Conservation (phyloP, 1,140 invertebrate species). For the Hycleus cichorii region DNA sequence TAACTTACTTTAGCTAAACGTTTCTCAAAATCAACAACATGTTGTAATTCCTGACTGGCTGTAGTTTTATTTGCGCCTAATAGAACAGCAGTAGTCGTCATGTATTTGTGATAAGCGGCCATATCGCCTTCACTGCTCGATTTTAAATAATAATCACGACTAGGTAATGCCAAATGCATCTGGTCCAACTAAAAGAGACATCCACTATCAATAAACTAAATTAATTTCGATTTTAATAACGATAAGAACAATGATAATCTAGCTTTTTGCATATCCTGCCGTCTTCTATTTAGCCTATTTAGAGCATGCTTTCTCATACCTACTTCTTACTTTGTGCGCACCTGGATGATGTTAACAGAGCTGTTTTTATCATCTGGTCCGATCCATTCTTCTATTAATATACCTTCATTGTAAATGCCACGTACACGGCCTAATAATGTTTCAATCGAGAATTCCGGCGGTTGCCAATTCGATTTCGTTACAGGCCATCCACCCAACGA, state of each 20-base stretch:
- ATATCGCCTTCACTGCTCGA: slow-evolving; percentile 58
- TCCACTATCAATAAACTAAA: no score
- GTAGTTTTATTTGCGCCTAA: slow-evolving; percentile 60
- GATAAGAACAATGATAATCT: no score
- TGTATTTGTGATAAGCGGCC: slow-evolving; percentile 68
- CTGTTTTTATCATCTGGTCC: slow-evolving; percentile 82
- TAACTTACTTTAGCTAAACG: slow-evolving; percentile 64
- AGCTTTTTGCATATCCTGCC: no score
- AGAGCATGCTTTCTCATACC: slow-evolving; percentile 17
- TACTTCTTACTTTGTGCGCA: slow-evolving; percentile 49
- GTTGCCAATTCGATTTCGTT: slow-evolving; percentile 56
- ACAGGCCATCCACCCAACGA: slow-evolving; percentile 73
- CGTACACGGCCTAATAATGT: slow-evolving; percentile 59
- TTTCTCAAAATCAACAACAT: slow-evolving; percentile 69
- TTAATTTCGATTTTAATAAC: no score
- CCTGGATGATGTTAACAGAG: slow-evolving; percentile 78
- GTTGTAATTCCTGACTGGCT: slow-evolving; percentile 56
- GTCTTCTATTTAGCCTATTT: no score
- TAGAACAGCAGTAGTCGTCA: slow-evolving; percentile 66
- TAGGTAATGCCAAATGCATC: slow-evolving; percentile 69
- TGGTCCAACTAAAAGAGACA: slow-evolving; percentile 62
- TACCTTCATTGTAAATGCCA: slow-evolving; percentile 65
- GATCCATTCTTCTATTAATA: slow-evolving; percentile 72
- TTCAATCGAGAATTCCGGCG: slow-evolving; percentile 52
- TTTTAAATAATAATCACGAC: slow-evolving; percentile 74